Conservation (phyloP, 2,888 invertebrate genomes). For the Melanostoma mellinum region DNA sequence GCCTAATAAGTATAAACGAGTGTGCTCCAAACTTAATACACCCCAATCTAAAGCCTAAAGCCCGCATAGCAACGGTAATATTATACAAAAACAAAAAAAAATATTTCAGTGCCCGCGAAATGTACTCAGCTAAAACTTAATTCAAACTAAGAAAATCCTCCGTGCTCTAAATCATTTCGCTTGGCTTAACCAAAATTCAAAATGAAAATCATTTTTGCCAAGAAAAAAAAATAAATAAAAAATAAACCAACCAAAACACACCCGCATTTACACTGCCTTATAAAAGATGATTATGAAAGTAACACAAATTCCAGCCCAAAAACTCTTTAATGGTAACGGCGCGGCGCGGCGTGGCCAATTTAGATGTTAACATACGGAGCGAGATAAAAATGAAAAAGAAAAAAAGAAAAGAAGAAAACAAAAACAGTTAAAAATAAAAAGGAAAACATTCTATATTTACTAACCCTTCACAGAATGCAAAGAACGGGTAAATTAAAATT, state of each 20-base stretch:
- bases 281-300: conserved; percentile 20
- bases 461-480: conserved; percentile 17
- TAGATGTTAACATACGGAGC: conserved; percentile 11
- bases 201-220: conserved; percentile 8
- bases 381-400: background rate
- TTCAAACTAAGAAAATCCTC: too few relatives aligned
- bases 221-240: background rate
- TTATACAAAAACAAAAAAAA: too few relatives aligned
- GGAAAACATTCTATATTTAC: conserved; percentile 26
- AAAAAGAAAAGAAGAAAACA: background rate
- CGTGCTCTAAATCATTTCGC: background rate
- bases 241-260: background rate
- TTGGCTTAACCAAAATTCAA: conserved; percentile 2
- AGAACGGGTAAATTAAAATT: conserved; percentile 38
- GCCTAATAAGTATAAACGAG: too few relatives aligned
- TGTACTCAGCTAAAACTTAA: too few relatives aligned
- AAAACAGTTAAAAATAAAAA: background rate
- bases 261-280: background rate
- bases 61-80: too few relatives aligned
- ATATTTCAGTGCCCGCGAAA: too few relatives aligned
- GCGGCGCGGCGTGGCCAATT: conserved; percentile 6
- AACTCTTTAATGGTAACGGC: conserved; percentile 16
- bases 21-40: too few relatives aligned
- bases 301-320: conserved; percentile 10
- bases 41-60: too few relatives aligned